Evolutionary conservation across 2,113 vertebrate species (phyloP).

Genomic region (Ibidorhyncha struthersii): DNA sequence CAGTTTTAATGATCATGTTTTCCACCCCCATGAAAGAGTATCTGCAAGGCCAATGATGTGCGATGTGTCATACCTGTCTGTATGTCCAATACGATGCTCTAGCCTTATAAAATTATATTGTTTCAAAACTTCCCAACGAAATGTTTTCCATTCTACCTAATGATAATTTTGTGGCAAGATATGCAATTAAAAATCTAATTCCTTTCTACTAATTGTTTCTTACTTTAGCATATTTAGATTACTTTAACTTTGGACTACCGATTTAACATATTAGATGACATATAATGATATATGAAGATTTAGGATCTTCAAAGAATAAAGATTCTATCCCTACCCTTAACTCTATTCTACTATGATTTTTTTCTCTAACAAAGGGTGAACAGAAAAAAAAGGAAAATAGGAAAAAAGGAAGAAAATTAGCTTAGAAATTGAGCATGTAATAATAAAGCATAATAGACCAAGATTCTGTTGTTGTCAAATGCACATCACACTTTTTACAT

Average conservation of each 20-base stretch:
- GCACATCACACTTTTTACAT: background rate
- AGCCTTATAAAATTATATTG: background rate
- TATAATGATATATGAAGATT: background rate
- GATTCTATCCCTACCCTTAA: background rate
- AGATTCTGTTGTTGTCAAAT: background rate
- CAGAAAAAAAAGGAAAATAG: background rate
- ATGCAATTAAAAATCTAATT: background rate
- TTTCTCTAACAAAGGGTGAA: background rate
- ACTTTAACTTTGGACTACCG: background rate
- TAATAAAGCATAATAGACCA: background rate
- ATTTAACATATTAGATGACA: background rate
- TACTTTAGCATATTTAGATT: background rate
- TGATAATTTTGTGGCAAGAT: background rate
- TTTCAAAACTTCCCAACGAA: background rate
- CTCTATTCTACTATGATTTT: background rate
- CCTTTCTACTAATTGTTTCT: background rate
- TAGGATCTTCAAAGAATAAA: background rate
- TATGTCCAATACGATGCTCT: background rate
- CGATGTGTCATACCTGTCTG: background rate
- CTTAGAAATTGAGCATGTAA: background rate
- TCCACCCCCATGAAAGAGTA: background rate
- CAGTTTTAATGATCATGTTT: background rate
- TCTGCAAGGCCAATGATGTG: background rate
- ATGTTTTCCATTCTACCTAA: background rate
- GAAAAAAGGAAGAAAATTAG: background rate